phyloP scores from a whole-genome alignment of 2,113 vertebrate species.

The Lepus americanus region DNA sequence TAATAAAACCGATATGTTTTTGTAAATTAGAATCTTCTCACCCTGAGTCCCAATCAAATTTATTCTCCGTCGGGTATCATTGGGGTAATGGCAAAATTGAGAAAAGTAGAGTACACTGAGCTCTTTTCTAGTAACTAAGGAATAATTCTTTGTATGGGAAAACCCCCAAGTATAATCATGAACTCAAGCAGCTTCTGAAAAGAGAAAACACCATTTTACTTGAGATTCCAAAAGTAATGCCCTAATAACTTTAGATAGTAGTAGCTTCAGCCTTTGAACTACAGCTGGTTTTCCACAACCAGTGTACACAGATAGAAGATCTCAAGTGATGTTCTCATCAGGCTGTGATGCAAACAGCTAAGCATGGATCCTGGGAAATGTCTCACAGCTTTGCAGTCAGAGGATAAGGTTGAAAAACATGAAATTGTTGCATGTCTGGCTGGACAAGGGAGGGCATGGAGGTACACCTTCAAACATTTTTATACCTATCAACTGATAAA shows the following conservation, averaged over 20 bases:
- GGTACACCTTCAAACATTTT: neutral
- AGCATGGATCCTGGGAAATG: neutral
- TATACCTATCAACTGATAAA: neutral
- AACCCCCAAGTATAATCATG: neutral
- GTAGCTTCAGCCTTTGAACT: neutral
- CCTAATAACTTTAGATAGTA: neutral
- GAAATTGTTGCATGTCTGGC: neutral
- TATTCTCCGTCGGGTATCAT: neutral
- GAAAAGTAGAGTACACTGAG: neutral
- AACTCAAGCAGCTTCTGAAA: conserved; percentile 1
- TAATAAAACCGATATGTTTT: neutral
- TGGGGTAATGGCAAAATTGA: neutral
- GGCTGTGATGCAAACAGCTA: neutral
- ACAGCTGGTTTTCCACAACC: neutral
- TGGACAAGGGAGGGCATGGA: neutral
- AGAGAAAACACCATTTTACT: neutral
- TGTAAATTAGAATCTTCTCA: neutral
- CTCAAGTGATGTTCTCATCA: neutral
- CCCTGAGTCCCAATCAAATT: neutral
- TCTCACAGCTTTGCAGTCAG: neutral
- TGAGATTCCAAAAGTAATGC: neutral
- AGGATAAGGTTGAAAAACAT: neutral
- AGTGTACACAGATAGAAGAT: neutral
- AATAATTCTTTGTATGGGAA: neutral
- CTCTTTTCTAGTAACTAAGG: neutral